Evolutionary conservation across 2,888 invertebrate genomes (phyloP), one percentile per base, ranked within the genome.

Genomic region (Lottia gigantea): DNA sequence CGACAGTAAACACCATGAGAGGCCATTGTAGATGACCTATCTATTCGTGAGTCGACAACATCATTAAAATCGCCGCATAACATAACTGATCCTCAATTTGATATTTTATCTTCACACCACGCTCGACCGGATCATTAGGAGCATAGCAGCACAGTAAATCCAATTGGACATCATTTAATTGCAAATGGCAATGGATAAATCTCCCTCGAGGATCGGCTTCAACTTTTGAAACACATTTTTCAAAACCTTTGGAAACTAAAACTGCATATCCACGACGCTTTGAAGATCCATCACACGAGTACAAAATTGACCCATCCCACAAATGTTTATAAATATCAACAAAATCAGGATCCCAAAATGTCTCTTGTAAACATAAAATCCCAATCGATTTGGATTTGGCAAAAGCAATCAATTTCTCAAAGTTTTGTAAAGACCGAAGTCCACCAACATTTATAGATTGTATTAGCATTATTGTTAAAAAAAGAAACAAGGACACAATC

Each of bases 211-310:
- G 40, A 40, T 40, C 40, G 11, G 40, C 40, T 40, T 40, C 40
- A 40, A 40, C 40, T 40, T 40, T 11, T 1, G 40, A 40, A 40
- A 40, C 40, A 40, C 40, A 40, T 40, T 40, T 40, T 40, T 40
- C 40, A 40, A 40, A 40, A 3, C 40, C 40, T 40, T 40, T 40
- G 16, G 55, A 55, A 19, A 55, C 55, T 11, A 55, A n/a, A 16
- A 55, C 12, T 55, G 55, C 55, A 16, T n/a, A 55, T 55, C 55
- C 55, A 16, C 55, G 55, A 55, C 55, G 55, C 55, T 19, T 55
- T 23, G 55, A n/a, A 55, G 55, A 12, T 3, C 55, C 55, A 55
- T 55, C 55, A 19, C 55, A 55, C 7, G 55, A 55, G 12, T 55
- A 23, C 7, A 19, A 55, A n/a, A 55, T 55, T n/a, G 16, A 8